Conservation (phyloP, 2,888 invertebrate species). For the Myopa tessellatipennis region DNA sequence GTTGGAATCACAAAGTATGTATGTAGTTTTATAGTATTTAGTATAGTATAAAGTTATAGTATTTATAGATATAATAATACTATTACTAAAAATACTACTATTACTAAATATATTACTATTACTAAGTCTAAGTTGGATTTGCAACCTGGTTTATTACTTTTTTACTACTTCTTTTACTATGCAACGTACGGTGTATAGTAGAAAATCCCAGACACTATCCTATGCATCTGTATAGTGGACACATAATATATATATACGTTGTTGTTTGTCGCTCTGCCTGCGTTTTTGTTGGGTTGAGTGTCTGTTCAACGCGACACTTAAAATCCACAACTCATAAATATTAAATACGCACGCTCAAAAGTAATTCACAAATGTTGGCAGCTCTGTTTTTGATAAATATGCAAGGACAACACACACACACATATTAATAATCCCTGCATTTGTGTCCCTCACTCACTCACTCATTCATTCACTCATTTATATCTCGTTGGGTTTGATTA, state of each 20-base stretch:
- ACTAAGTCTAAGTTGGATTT: no score
- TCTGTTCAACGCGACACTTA: slow-evolving; percentile 6
- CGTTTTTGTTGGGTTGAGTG: background rate
- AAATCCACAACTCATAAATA: slow-evolving; percentile 37
- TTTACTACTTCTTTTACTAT: no score
- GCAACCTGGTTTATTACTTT: no score
- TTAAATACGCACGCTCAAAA: slow-evolving; percentile 20
- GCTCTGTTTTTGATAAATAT: slow-evolving; percentile 11
- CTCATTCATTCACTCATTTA: background rate
- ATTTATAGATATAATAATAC: no score
- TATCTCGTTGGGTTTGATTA: slow-evolving; percentile 16
- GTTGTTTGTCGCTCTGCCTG: background rate
- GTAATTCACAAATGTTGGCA: slow-evolving; percentile 27
- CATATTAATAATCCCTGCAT: background rate
- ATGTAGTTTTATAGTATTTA: no score
- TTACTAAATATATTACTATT: no score
- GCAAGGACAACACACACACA: background rate
- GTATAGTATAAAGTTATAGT: no score
- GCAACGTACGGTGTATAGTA: no score
- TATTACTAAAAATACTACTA: no score
- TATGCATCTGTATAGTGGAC: no score
- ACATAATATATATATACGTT: background rate
- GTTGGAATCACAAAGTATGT: no score
- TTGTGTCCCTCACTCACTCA: background rate
- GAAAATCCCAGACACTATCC: no score